phyloP scores from a whole-genome alignment of 2,797 vertebrate genomes.

The Microchirus variegatus region DNA sequence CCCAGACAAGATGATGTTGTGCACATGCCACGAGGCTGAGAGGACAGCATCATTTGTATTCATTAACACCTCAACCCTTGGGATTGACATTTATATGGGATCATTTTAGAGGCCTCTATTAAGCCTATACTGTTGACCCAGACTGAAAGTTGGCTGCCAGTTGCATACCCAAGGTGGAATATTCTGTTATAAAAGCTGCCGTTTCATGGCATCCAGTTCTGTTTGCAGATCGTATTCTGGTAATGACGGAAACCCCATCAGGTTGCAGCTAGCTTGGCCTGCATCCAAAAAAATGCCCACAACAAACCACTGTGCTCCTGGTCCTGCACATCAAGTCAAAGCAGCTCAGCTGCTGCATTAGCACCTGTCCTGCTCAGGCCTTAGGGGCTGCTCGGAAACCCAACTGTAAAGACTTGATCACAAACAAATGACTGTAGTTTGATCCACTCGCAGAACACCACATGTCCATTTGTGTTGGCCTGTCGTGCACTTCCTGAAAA shows the following conservation, averaged over 20 bases:
- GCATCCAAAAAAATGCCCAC: slow-evolving; percentile 16
- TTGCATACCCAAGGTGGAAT: slow-evolving; percentile 1
- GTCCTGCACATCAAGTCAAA: neutral
- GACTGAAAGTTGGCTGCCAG: slow-evolving; percentile 1
- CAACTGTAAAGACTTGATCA: neutral
- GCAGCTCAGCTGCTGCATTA: slow-evolving; percentile 8
- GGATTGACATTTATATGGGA: slow-evolving; percentile 21
- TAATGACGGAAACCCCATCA: slow-evolving; percentile 20
- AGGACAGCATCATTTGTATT: slow-evolving; percentile 58
- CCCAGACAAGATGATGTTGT: slow-evolving; percentile 22
- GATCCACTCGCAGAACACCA: no score
- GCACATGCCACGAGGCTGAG: slow-evolving; percentile 19
- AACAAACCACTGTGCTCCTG: slow-evolving; percentile 22
- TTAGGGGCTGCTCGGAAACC: neutral
- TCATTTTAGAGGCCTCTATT: slow-evolving; percentile 29
- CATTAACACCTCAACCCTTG: slow-evolving; percentile 46
- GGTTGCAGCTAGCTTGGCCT: slow-evolving; percentile 27
- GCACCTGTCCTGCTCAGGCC: slow-evolving; percentile 16
- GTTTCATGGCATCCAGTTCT: neutral
- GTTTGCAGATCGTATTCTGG: no score
- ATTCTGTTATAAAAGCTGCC: slow-evolving; percentile 4
- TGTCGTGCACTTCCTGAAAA: no score
- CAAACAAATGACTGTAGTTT: neutral
- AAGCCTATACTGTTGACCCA: slow-evolving; percentile 2
- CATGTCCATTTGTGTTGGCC: no score